These are phyloP conservation scores for Mamestra configurata DNA, from an alignment of 1,140 invertebrate genomes.

Conservation along the genomic window DNA sequence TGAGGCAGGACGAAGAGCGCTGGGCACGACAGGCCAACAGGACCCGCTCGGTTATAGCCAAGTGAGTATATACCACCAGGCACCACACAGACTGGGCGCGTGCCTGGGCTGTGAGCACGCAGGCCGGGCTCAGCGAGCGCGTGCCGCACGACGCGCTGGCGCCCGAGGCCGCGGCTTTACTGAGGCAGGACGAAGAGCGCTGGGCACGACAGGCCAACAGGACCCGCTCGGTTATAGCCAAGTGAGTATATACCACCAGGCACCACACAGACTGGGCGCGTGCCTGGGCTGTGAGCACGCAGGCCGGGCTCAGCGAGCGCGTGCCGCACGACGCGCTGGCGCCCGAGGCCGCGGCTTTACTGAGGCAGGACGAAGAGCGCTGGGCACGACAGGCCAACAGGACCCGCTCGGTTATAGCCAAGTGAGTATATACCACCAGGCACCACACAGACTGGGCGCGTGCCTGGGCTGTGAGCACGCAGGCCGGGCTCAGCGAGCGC, in stretches of 20 bases:
- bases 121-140: slow-evolving; percentile 72
- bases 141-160: slow-evolving; percentile 61
- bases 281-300: slow-evolving; percentile 73
- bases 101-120: slow-evolving; percentile 73
- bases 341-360: slow-evolving; percentile 66
- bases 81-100: slow-evolving; percentile 79
- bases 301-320: slow-evolving; percentile 72
- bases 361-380: slow-evolving; percentile 59
- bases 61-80: slow-evolving; percentile 52
- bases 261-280: slow-evolving; percentile 74
- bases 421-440: slow-evolving; percentile 51
- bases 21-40: slow-evolving; percentile 52
- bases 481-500: slow-evolving; percentile 72
- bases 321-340: slow-evolving; percentile 61
- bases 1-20: slow-evolving; percentile 59
- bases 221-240: slow-evolving; percentile 44
- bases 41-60: slow-evolving; percentile 41
- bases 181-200: slow-evolving; percentile 59
- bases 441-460: slow-evolving; percentile 74
- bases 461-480: slow-evolving; percentile 73
- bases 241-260: slow-evolving; percentile 51
- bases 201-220: slow-evolving; percentile 52
- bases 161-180: slow-evolving; percentile 66
- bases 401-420: slow-evolving; percentile 44
- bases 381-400: slow-evolving; percentile 52